Percentiles rank a stretch among this genome's conserved stretches.
Conservation (phyloP, 2,797 vertebrate species). For the Hoplostethus mediterraneus region DNA sequence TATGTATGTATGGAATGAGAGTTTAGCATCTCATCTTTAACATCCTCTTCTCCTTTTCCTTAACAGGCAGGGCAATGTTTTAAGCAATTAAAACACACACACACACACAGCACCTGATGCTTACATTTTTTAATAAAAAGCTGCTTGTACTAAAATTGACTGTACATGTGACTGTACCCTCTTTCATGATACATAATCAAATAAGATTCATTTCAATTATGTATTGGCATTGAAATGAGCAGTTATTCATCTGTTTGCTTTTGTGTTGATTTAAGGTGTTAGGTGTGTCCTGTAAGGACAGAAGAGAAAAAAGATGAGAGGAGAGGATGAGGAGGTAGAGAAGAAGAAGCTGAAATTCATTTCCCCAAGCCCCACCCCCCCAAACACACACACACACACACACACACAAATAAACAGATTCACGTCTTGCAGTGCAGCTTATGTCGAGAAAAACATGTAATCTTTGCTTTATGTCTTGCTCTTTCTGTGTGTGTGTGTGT, state of each 20-base stretch:
- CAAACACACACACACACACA: too few relatives aligned
- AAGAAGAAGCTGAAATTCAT: too few relatives aligned
- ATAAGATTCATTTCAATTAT: not conserved
- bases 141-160: conserved; percentile 10
- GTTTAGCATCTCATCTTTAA: too few relatives aligned
- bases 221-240: not conserved
- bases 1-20: not conserved
- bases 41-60: too few relatives aligned
- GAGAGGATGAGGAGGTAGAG: too few relatives aligned
- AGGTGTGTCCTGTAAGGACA: too few relatives aligned
- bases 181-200: too few relatives aligned
- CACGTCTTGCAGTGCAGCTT: conserved; percentile 17
- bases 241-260: not conserved
- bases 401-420: not conserved
- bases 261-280: not conserved
- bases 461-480: conserved; percentile 1
- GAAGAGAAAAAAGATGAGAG: too few relatives aligned
- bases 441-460: conserved; percentile 10
- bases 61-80: too few relatives aligned
- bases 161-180: not conserved
- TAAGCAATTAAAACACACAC: not conserved
- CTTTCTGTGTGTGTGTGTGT: conserved; percentile 14
- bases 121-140: conserved; percentile 23
- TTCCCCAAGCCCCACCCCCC: too few relatives aligned
- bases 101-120: not conserved